Conservation (phyloP, 2,888 invertebrate genomes). For the Calliopum simillimum region DNA sequence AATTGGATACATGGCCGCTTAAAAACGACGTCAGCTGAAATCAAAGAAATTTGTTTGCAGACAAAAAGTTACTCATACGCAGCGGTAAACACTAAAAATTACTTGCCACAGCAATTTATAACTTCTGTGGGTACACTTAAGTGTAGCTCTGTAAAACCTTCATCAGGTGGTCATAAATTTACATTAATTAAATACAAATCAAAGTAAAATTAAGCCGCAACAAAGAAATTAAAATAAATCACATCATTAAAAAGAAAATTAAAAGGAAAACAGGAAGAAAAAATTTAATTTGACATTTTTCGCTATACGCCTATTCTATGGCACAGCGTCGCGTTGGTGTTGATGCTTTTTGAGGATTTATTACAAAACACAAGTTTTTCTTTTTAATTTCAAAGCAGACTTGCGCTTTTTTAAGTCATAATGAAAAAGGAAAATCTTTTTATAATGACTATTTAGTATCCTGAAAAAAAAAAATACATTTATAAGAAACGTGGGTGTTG, state of each 20-base stretch:
- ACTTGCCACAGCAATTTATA: no score
- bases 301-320: conserved; percentile 5
- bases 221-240: conserved; percentile 32
- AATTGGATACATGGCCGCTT: no score
- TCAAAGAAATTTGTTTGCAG: no score
- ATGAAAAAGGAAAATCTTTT: conserved; percentile 29
- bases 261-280: conserved; percentile 13
- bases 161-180: conserved; percentile 35
- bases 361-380: conserved; percentile 26
- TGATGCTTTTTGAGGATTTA: conserved; percentile 24
- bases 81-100: no score
- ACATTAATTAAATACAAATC: conserved; percentile 38
- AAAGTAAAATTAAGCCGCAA: conserved; percentile 23
- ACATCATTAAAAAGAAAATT: conserved; percentile 37
- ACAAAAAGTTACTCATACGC: no score
- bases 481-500: neutral
- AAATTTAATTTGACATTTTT: conserved; percentile 33
- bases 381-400: neutral
- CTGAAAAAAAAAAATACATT: neutral
- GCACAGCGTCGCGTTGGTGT: neutral
- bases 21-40: no score
- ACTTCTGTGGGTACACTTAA: neutral
- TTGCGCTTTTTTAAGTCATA: conserved; percentile 26
- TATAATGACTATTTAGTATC: conserved; percentile 27
- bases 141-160: neutral